Conservation (phyloP, 2,888 invertebrate genomes). For the Phortica magna region DNA sequence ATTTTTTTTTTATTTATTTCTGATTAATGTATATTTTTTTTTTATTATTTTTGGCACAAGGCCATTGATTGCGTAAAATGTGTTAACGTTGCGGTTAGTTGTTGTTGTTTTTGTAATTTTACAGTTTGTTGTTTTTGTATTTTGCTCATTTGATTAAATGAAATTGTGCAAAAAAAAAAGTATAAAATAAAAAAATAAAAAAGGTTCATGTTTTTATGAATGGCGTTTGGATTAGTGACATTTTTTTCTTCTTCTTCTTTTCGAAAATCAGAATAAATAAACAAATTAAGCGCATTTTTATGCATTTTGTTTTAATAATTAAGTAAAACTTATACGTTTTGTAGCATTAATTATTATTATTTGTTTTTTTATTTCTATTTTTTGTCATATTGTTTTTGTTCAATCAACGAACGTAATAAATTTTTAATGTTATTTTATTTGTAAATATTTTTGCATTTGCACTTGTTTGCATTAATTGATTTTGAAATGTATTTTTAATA, state of each 20-base stretch:
- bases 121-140: slow-evolving; percentile 43
- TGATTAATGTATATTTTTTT: slow-evolving; percentile 27
- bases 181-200: not conserved
- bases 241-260: no score
- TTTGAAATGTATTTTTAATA: no score
- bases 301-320: no score
- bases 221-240: slow-evolving; percentile 39
- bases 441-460: no score
- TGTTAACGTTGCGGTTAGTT: slow-evolving; percentile 39
- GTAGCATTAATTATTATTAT: no score
- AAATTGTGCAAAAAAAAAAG: not conserved
- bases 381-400: slow-evolving; percentile 32
- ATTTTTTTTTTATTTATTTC: slow-evolving; percentile 47
- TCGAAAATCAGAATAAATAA: no score
- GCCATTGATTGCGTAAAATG: slow-evolving; percentile 65
- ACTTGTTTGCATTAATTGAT: no score
- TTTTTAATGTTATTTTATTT: no score
- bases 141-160: slow-evolving; percentile 36
- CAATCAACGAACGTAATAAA: no score
- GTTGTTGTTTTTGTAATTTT: slow-evolving; percentile 28
- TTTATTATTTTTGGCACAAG: slow-evolving; percentile 67
- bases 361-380: slow-evolving; percentile 47
- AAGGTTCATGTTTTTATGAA: not conserved
- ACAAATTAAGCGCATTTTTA: no score
- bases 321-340: no score